Evolutionary conservation across 2,113 vertebrate species (phyloP), one percentile per base, ranked within the genome.

Genomic region (Lepidothrix coronata): DNA sequence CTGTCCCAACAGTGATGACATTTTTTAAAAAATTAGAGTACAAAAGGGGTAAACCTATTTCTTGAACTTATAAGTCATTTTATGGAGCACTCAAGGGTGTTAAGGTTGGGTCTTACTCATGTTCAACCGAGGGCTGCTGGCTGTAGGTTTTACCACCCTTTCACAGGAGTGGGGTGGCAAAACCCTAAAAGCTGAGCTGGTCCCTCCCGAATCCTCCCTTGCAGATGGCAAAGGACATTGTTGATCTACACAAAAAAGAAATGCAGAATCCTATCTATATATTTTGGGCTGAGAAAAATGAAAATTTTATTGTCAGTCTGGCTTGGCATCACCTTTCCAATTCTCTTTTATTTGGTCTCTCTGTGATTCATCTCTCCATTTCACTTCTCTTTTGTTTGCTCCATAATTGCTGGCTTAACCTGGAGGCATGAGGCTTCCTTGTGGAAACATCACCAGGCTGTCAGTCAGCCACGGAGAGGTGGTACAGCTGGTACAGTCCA

Each of bases 401-500:
- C 92, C 76, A 28, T 97, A 94, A 95, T 91, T 93, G 81, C 92
- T 91, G 76, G 88, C 84, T 91, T 94, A 95, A 96, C 94, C 92
- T 90, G 94, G 89, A 91, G 95, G 95, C 95, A 93, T 27, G 35
- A 93, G 82, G 91, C 70, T 96, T 95, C 95, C 90, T 73, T 23
- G 73, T 91, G 94, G 96, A 93, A 91, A 89, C 89, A 93, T 80
- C 89, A 35, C 61, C 51, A 20, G 8, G 31, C 92, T 92, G 96
- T 96, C 95, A 95, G 9, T 93, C 94, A 87, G 86, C 7, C 23
- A 31, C 6, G 59, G 92, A 94, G 91, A 92, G 87, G 95, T 94
- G 94, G 91, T 93, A 89, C 96, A 95, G 94, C 97, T 97, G 97
- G 96, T 96, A 92, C 94, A 54, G 89, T 66, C 95, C 91, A 94